These are phyloP conservation scores for Myotis planiceps DNA, from an alignment of 2,797 vertebrate genomes.

Conservation along the genomic window DNA sequence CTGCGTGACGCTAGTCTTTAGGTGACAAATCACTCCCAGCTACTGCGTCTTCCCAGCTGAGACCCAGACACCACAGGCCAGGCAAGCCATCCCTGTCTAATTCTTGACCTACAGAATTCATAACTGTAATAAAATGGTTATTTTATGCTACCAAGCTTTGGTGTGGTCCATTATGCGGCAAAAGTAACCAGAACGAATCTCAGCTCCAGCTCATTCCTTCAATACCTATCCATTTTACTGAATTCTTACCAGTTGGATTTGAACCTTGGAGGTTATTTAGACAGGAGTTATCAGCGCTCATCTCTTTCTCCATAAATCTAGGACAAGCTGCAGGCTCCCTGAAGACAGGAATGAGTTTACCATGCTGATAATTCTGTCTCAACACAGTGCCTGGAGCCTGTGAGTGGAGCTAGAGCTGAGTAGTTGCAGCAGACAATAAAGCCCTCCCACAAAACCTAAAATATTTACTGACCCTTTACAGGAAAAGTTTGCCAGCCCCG, in stretches of 20 bases:
- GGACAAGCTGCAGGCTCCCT: slow-evolving; percentile 34
- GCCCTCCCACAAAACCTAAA: neutral
- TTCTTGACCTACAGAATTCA: neutral
- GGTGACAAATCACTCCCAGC: neutral
- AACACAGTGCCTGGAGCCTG: neutral
- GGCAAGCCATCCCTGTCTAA: neutral
- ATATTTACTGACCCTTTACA: neutral
- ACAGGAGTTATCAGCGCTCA: slow-evolving; percentile 14
- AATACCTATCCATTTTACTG: neutral
- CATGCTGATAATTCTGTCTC: neutral
- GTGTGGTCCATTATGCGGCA: neutral
- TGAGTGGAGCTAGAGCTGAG: neutral
- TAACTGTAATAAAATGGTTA: neutral
- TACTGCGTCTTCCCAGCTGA: neutral
- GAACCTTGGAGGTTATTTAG: slow-evolving; percentile 6
- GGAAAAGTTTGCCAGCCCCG: neutral
- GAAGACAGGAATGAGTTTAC: slow-evolving; percentile 49
- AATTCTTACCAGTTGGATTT: neutral
- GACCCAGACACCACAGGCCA: neutral
- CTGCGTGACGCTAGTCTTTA: neutral
- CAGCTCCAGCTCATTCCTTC: neutral
- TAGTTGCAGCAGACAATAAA: neutral
- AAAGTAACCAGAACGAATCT: neutral
- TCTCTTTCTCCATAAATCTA: slow-evolving; percentile 47
- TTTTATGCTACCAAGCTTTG: neutral